Evolutionary conservation across 2,888 invertebrate species (phyloP), one percentile per base, ranked within the genome.

Genomic region (Stictocephala bisonia): DNA sequence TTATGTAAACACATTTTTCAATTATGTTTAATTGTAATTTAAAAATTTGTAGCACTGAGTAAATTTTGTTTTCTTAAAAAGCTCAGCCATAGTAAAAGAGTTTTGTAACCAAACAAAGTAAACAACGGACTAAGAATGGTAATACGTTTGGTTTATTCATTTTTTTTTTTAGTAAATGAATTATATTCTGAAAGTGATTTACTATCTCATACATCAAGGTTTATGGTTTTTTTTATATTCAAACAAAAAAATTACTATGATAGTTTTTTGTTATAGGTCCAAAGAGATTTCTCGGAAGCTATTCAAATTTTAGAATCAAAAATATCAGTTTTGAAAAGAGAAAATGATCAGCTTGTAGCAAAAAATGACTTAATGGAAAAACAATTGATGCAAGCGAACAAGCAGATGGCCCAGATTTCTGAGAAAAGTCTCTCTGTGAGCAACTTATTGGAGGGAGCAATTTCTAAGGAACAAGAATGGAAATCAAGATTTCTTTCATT

Each of bases 311-410:
- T 64, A 1, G 44, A 64, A 26, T 13, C 40, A 1, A 64, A 64
- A 27, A 1, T 4, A 15, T 22, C 13, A 6, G 7, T 3, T 6
- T 15, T 64, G 18, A 64, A 64, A 22, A 9, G 0, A 24, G 41
- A 64, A 64, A 64, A 64, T 15, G 44, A 64, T 44, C 64, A 64
- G 44, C 40, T 64, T 26, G 26, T 13, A 13, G 64, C 7, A 4
- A 64, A 64, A 64, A 40, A 20, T n/a, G n/a, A 64, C 18, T 27
- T 44, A n/a, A 22, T 64, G 22, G 64, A 64, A 44, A 27, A 64
- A 13, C 64, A 64, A n/a, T 24, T 64, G 64, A 44, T 22, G 20
- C 26, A 64, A 6, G 7, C 44, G 2, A 41, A 22, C 27, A 26
- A n/a, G 27, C 64, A 64, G 15, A n/a, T 44, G 22, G 15, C 3